Evolutionary conservation across 2,888 invertebrate species (phyloP).

Genomic region (Taenaris catops): DNA sequence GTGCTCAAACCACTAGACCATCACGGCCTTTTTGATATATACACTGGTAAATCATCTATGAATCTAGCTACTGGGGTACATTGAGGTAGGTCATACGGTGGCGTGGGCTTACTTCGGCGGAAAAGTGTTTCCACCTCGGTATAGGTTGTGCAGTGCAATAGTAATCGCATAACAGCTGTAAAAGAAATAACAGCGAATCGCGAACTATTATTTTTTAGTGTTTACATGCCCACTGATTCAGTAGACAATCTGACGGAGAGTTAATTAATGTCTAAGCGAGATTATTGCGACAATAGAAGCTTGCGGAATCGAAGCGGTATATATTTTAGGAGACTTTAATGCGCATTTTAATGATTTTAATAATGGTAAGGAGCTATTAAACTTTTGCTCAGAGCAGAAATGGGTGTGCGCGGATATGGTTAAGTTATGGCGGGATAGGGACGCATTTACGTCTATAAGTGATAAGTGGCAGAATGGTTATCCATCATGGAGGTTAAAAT

Average conservation of each 20-base stretch:
- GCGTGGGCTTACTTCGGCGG: conserved; percentile 28
- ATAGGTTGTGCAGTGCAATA: conserved; percentile 15
- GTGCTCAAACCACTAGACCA: no score
- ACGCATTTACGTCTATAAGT: conserved; percentile 25
- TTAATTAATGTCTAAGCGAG: conserved; percentile 23
- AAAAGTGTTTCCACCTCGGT: conserved; percentile 23
- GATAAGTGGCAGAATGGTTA: conserved; percentile 7
- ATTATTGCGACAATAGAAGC: conserved; percentile 24
- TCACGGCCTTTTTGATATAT: no score
- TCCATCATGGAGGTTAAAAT: neutral
- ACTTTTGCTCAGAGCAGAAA: conserved; percentile 22
- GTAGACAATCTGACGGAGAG: conserved; percentile 4
- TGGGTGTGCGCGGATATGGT: conserved; percentile 25
- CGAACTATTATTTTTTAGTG: neutral
- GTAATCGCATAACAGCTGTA: neutral
- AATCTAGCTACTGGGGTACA: conserved; percentile 26
- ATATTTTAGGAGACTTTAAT: conserved; percentile 21
- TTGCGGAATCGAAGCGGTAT: conserved; percentile 16
- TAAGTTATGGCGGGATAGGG: conserved; percentile 11
- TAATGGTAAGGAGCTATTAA: conserved; percentile 8
- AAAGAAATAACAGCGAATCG: neutral
- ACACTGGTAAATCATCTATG: conserved; percentile 27
- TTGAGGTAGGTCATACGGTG: conserved; percentile 26
- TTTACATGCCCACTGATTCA: neutral
- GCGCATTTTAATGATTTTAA: conserved; percentile 15